Conservation (phyloP, 2,888 invertebrate species). For the Bedellia somnulentella region DNA sequence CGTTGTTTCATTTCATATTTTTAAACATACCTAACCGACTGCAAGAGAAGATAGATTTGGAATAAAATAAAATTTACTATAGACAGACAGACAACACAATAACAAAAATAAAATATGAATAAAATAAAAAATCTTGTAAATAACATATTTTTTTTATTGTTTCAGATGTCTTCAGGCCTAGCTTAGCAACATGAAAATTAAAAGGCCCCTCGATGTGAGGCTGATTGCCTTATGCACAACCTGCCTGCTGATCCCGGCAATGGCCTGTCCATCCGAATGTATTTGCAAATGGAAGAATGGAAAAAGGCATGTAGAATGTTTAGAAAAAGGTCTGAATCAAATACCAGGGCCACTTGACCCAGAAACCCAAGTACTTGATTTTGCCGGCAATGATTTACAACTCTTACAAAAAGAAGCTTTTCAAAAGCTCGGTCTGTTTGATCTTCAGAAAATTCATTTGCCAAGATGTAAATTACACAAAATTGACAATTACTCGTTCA, state of each 20-base stretch:
- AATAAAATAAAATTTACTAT: too few relatives aligned
- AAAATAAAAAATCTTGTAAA: too few relatives aligned
- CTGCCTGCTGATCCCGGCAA: constrained; percentile 38
- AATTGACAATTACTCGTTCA: constrained; percentile 79
- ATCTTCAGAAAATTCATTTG: constrained; percentile 85
- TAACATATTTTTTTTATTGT: too few relatives aligned
- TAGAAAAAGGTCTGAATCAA: constrained; percentile 72
- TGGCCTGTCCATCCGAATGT: constrained; percentile 76
- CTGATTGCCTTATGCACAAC: constrained; percentile 48
- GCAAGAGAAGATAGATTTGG: too few relatives aligned
- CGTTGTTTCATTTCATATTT: too few relatives aligned
- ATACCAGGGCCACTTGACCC: constrained; percentile 80
- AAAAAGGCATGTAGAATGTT: constrained; percentile 88
- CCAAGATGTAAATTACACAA: constrained; percentile 76
- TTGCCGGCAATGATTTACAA: constrained; percentile 81
- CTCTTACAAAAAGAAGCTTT: constrained; percentile 79
- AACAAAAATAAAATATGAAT: too few relatives aligned
- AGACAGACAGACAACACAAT: too few relatives aligned
- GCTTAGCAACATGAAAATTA: constrained; percentile 26
- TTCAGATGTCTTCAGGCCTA: constrained; percentile 24
- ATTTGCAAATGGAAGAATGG: constrained; percentile 92
- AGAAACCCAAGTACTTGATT: constrained; percentile 85
- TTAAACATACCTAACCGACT: too few relatives aligned
- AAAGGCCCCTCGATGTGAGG: constrained; percentile 35
- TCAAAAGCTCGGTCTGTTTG: constrained; percentile 74